Evolutionary conservation across 2,113 vertebrate species (phyloP), one percentile per base, ranked within the genome.

Genomic region (Cephalopholis sonnerati): DNA sequence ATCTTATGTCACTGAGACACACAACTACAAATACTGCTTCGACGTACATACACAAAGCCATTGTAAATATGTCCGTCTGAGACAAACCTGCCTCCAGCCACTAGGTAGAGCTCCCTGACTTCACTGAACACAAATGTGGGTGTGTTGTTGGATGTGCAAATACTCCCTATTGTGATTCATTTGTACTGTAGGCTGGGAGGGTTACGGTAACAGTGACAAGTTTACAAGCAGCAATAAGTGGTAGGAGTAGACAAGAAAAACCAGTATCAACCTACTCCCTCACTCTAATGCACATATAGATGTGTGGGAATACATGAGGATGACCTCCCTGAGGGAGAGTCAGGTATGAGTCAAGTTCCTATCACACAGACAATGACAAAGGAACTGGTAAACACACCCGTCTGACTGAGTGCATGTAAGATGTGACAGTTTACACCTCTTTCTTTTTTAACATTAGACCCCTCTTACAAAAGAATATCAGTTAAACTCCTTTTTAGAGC

Each of bases 61-160:
- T 44, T 41, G 8, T 25, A 29, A 58, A 16, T 15, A 29, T 5
- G 16, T 22, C 22, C 50, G 13, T 36, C 10, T 18, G 32, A 76
- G 41, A 15, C 77, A 6, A 51, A 39, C 10, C 4, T 44, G 12
- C 73, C 58, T 22, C 29, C 84, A 55, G 61, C 85, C 85, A 78
- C 81, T 74, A 83, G 87, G 74, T 85, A 59, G 85, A 71, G 90
- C 90, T 85, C 50, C 55, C n/a, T 44, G 32, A 64, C 81, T 69
- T 68, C 36, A 48, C 41, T 18, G 39, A 50, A 22, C 18, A 44
- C 27, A 5, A 9, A 18, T 7, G 64, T 65, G 77, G 55, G 68
- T 25, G 81, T 87, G 64, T 51, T 61, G 16, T 11, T 36, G 22
- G n/a, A 41, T 59, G 63, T 62, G 46, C 59, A 79, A 77, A 67